A percentile compares a stretch with the other conserved stretches of the same genome.
phyloP scores from a whole-genome alignment of 2,888 invertebrate species.

The Petrolisthes manimaculis region DNA sequence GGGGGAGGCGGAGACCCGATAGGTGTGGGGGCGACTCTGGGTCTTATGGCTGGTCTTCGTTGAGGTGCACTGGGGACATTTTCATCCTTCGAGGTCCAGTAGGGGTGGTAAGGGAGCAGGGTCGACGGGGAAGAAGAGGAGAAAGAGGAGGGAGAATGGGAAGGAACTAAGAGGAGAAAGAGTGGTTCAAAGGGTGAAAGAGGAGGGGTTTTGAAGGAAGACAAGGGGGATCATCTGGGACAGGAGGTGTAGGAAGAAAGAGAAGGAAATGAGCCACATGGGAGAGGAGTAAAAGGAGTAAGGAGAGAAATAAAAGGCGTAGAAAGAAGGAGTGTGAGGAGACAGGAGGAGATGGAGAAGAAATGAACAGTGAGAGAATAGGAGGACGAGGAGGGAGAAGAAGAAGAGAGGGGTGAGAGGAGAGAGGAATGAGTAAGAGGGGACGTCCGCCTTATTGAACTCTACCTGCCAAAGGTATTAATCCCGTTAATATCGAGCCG shows the following conservation, averaged over 20 bases:
- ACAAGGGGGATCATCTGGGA: not conserved
- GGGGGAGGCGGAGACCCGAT: constrained; percentile 5
- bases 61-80: constrained; percentile 9
- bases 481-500: constrained; percentile 56
- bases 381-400: not conserved
- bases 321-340: not conserved
- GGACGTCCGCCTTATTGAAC: constrained; percentile 49
- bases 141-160: not conserved
- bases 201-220: not conserved
- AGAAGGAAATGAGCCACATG: not conserved
- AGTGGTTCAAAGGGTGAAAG: constrained; percentile 6
- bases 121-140: not conserved
- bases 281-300: not conserved
- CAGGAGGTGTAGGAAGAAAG: not conserved
- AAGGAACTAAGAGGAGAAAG: constrained; percentile 21
- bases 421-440: not conserved
- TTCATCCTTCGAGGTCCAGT: not conserved
- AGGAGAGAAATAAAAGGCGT: not conserved
- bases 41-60: not conserved
- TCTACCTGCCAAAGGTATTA: constrained; percentile 46
- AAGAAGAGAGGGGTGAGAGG: not conserved
- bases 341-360: not conserved
- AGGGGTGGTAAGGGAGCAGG: too few relatives aligned
- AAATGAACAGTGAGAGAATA: not conserved
- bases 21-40: constrained; percentile 19